Evolutionary conservation across 2,113 vertebrate genomes (phyloP).

Genomic region (Apaloderma vittatum): DNA sequence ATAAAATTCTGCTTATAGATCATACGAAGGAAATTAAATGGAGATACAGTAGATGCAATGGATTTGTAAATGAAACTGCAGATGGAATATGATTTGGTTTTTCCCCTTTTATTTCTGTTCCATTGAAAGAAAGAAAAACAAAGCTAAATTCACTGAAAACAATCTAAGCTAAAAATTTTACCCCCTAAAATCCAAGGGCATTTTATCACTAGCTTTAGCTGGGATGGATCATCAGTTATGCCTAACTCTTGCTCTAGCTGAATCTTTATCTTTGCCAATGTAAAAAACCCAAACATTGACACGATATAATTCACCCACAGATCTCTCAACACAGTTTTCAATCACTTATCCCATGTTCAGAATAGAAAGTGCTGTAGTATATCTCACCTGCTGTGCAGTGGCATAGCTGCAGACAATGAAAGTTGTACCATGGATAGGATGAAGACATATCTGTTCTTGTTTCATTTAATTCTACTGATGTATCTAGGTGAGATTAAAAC

Average conservation of each 20-base stretch:
- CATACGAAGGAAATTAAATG: constrained; percentile 28
- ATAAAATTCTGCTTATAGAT: constrained; percentile 40
- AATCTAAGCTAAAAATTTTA: neutral
- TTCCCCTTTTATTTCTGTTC: neutral
- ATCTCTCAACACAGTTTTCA: neutral
- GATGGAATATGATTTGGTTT: neutral
- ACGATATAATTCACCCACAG: neutral
- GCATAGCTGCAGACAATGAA: neutral
- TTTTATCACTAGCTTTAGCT: neutral
- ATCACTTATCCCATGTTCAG: neutral
- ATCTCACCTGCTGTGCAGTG: neutral
- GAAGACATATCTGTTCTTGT: neutral
- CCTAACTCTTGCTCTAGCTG: neutral
- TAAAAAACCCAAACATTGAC: neutral
- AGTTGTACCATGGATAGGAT: neutral
- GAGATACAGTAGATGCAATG: neutral
- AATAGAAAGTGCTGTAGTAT: neutral
- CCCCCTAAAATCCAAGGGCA: neutral
- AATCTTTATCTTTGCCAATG: neutral
- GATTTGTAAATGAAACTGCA: constrained; percentile 5
- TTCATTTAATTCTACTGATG: neutral
- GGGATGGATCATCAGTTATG: neutral
- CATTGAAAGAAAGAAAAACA: neutral
- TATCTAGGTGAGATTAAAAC: neutral
- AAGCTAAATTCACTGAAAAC: neutral